Evolutionary conservation across 2,888 invertebrate genomes (phyloP).

Genomic region (Plutella xylostella): DNA sequence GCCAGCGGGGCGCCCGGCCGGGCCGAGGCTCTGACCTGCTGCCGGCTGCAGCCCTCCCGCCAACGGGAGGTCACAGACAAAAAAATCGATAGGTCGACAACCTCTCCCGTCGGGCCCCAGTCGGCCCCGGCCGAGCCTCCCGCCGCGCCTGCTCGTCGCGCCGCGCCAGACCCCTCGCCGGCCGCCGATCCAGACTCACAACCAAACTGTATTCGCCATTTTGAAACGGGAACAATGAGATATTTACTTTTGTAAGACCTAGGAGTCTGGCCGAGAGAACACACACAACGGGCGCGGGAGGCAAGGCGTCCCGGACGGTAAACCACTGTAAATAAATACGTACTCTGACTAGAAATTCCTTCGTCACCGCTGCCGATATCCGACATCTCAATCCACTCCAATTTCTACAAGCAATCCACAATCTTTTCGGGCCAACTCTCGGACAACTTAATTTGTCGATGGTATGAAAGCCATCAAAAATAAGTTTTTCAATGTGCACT

Average conservation of each 20-base stretch:
- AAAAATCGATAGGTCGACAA: slow-evolving; percentile 70
- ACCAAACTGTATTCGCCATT: slow-evolving; percentile 62
- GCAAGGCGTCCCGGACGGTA: slow-evolving; percentile 27
- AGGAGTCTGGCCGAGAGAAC: slow-evolving; percentile 33
- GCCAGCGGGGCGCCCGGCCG: slow-evolving; percentile 15
- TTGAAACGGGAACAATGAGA: slow-evolving; percentile 69
- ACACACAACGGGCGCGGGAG: slow-evolving; percentile 35
- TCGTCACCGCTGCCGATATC: slow-evolving; percentile 85
- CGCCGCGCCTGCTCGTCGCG: slow-evolving; percentile 32
- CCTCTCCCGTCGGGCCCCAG: slow-evolving; percentile 41
- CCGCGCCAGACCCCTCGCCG: slow-evolving; percentile 27
- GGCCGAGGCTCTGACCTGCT: too few relatives aligned
- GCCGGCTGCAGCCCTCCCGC: slow-evolving; percentile 43
- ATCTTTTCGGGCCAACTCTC: slow-evolving; percentile 47
- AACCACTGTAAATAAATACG: slow-evolving; percentile 60
- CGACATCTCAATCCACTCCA: slow-evolving; percentile 76
- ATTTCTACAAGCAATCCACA: slow-evolving; percentile 63
- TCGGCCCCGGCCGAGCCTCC: slow-evolving; percentile 36
- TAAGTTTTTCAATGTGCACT: too few relatives aligned
- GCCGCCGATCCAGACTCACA: slow-evolving; percentile 17
- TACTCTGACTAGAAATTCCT: slow-evolving; percentile 83
- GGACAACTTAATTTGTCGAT: slow-evolving; percentile 32
- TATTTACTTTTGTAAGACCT: slow-evolving; percentile 59
- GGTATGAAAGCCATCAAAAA: slow-evolving; percentile 46
- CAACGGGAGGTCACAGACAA: slow-evolving; percentile 61